Evolutionary conservation across 2,113 vertebrate genomes (phyloP), one percentile per base, ranked within the genome.

Genomic region (Prolemur simus): DNA sequence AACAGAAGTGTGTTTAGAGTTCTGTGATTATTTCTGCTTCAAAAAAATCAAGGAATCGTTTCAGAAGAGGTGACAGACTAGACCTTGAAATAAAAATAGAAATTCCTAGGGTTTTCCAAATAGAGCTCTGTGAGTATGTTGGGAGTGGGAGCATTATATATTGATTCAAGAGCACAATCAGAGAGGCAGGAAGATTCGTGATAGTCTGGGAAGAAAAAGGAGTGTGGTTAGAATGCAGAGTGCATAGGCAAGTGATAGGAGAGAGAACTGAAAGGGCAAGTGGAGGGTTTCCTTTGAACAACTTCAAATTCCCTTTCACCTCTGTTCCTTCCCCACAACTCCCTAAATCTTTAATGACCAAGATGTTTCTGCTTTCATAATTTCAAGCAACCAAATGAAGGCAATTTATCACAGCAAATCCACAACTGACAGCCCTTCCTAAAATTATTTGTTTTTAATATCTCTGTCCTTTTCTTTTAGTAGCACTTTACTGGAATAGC

Each of bases 301-400:
- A 56, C 78, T 87, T 78, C 54, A 71, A 66, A 93, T 94, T 97
- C 87, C 95, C 92, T 97, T 87, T 95, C 78, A 68, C 83, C 93
- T 96, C 97, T 97, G 78, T 47, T 96, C 29, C 94, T 94, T 96
- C 94, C 83, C 96, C 97, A 97, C 91, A 96, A 64, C 94, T 74
- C 39, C 66, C 74, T 97, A 96, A 97, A 97, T 98, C 96, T 98
- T 98, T 98, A 97, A 98, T 96, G 97, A 98, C 95, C 54, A 85
- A 93, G 96, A 86, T 0, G 3, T 90, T 96, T 97, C 69, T 93
- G 87, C 97, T 97, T 93, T 98, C 92, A 56, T 93, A 92, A 98
- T 97, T 95, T 97, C 96, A 98, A 96, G 97, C 97, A 98, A 97
- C 74, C 71, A 96, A 96, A 89, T 58, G 49, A 94, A 93, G 93